Evolutionary conservation across 2,888 invertebrate species (phyloP).

Genomic region (Drosophila infuscata): DNA sequence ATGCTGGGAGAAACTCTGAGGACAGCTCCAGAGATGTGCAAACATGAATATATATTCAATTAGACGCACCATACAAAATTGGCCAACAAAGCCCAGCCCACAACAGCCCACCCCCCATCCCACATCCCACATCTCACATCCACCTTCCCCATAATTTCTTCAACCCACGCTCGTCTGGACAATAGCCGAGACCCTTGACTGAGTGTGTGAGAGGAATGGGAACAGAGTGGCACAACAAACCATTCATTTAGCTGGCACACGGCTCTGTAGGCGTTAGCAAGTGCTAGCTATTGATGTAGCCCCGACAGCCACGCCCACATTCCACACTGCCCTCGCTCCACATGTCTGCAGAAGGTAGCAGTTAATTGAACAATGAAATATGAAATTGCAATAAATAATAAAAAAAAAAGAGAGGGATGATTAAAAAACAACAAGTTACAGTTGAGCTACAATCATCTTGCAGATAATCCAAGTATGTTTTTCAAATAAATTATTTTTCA

Average conservation of each 20-base stretch:
- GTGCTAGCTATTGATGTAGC: background rate
- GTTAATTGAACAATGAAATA: constrained; percentile 74
- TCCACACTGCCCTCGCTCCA: background rate
- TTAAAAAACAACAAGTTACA: background rate
- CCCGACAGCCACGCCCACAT: constrained; percentile 44
- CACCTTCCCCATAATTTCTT: background rate
- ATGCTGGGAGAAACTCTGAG: constrained; percentile 14
- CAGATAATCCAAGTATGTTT: background rate
- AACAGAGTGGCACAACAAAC: constrained; percentile 44
- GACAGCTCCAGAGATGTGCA: constrained; percentile 26
- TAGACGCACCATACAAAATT: constrained; percentile 58
- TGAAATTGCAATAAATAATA: constrained; percentile 47
- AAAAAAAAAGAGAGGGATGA: constrained; percentile 6
- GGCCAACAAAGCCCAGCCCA: constrained; percentile 3
- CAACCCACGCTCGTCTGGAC: constrained; percentile 36
- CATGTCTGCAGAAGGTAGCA: constrained; percentile 44
- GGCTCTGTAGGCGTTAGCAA: constrained; percentile 23
- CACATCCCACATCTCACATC: background rate
- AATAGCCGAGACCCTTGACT: constrained; percentile 32
- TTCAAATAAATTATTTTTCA: background rate
- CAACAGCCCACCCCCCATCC: background rate
- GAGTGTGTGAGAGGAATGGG: constrained; percentile 15
- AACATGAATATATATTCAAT: constrained; percentile 66
- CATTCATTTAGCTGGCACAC: constrained; percentile 57
- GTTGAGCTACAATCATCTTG: background rate